Evolutionary conservation across 1,140 invertebrate genomes (phyloP).

Genomic region (Eurytemora carolleeae): DNA sequence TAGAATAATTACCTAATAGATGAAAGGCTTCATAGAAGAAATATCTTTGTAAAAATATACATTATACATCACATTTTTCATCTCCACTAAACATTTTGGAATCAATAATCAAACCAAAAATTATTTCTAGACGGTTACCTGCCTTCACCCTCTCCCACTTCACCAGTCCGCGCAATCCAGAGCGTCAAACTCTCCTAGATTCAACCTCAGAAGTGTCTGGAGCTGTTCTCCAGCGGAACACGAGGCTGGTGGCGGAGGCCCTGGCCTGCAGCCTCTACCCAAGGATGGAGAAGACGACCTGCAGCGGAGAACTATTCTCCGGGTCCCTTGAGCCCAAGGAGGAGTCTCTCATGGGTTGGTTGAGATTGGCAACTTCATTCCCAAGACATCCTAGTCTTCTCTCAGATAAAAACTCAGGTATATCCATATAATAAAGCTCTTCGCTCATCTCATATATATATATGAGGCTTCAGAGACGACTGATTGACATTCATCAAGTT

Average conservation of each 20-base stretch:
- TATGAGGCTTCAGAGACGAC: no score
- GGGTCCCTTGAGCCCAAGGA: not conserved
- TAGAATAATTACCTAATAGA: no score
- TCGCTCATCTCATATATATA: no score
- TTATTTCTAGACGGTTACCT: conserved; percentile 52
- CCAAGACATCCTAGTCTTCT: not conserved
- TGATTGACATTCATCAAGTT: no score
- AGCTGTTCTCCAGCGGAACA: not conserved
- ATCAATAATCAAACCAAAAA: no score
- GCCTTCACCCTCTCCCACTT: conserved; percentile 75
- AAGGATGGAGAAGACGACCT: not conserved
- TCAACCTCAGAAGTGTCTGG: not conserved
- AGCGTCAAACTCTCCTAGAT: conserved; percentile 8
- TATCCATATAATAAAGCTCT: no score
- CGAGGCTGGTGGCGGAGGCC: conserved; percentile 6
- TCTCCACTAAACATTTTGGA: no score
- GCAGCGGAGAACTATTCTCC: not conserved
- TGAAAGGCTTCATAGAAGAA: no score
- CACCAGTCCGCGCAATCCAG: not conserved
- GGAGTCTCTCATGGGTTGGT: not conserved
- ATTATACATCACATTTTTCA: no score
- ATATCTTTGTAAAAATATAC: no score
- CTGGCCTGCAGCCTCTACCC: conserved; percentile 11
- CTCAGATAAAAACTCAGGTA: not conserved
- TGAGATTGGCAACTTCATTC: not conserved